Evolutionary conservation across 2,888 invertebrate species (phyloP).

Genomic region (Trissolcus japonicus): DNA sequence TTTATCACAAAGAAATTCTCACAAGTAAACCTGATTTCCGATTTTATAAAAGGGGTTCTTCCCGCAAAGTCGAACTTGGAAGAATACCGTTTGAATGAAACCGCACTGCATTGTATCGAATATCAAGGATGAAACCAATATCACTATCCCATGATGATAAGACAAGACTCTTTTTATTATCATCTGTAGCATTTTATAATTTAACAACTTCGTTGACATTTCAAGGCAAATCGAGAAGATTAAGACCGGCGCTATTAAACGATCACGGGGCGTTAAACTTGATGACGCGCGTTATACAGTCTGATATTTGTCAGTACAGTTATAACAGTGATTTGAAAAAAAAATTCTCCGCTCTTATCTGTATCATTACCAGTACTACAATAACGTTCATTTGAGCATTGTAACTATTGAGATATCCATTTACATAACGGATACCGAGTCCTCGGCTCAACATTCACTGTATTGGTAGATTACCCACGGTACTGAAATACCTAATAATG

Average conservation of each 20-base stretch:
- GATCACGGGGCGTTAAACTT: conserved; percentile 16
- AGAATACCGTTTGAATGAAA: conserved; percentile 21
- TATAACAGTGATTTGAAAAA: conserved; percentile 63
- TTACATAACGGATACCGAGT: conserved; percentile 69
- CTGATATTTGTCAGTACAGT: conserved; percentile 22
- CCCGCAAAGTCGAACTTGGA: conserved; percentile 16
- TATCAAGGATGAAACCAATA: conserved; percentile 9
- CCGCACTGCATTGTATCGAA: conserved; percentile 15
- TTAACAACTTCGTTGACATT: no score
- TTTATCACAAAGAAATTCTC: conserved; percentile 33
- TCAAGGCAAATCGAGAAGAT: no score
- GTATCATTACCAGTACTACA: conserved; percentile 45
- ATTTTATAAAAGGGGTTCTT: conserved; percentile 20
- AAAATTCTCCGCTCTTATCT: conserved; percentile 63
- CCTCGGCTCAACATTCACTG: conserved; percentile 62
- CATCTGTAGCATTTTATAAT: no score
- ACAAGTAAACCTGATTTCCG: conserved; percentile 20
- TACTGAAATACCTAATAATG: conserved; percentile 46
- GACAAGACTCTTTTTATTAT: not conserved
- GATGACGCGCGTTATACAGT: conserved; percentile 6
- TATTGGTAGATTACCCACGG: conserved; percentile 56
- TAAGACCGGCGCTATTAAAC: not conserved
- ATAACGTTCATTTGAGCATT: conserved; percentile 59
- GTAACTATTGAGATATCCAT: conserved; percentile 70
- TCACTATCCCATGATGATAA: not conserved